phyloP scores from a whole-genome alignment of 2,888 invertebrate species.

The Lasioglossum villosulum region DNA sequence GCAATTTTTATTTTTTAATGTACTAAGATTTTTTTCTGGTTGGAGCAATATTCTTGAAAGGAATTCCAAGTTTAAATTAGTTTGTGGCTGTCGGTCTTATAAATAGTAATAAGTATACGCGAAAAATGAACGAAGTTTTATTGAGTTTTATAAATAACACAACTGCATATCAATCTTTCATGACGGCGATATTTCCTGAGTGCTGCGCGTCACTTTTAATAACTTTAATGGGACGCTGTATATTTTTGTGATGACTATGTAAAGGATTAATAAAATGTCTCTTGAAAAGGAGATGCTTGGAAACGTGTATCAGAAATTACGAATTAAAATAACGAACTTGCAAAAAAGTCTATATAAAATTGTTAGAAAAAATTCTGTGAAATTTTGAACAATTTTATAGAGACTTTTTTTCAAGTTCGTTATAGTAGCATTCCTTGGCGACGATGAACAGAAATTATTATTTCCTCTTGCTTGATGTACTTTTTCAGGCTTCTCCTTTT shows the following conservation, averaged over 20 bases:
- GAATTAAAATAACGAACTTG: too few relatives aligned
- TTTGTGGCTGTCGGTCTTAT: background rate
- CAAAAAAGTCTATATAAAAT: too few relatives aligned
- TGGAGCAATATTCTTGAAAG: background rate
- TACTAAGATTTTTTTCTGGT: background rate
- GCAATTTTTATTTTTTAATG: background rate
- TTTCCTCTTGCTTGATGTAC: too few relatives aligned
- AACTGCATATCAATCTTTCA: background rate
- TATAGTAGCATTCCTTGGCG: too few relatives aligned
- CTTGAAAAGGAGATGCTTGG: background rate
- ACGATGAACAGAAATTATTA: too few relatives aligned
- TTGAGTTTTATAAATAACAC: background rate
- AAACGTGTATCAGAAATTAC: background rate
- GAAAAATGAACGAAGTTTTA: background rate
- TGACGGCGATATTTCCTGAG: background rate
- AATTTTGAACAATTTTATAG: too few relatives aligned
- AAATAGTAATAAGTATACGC: background rate
- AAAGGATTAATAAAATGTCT: background rate
- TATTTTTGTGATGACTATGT: background rate
- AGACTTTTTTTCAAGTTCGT: too few relatives aligned
- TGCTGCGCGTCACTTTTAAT: background rate
- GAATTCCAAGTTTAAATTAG: background rate
- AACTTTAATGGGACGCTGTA: background rate
- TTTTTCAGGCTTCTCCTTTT: too few relatives aligned
- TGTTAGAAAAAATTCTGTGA: too few relatives aligned